Percentiles rank a stretch among this genome's conserved stretches.
These are phyloP conservation scores for Brachionus rotundiformis DNA, from an alignment of 1,140 invertebrate species.

Conservation along the genomic window DNA sequence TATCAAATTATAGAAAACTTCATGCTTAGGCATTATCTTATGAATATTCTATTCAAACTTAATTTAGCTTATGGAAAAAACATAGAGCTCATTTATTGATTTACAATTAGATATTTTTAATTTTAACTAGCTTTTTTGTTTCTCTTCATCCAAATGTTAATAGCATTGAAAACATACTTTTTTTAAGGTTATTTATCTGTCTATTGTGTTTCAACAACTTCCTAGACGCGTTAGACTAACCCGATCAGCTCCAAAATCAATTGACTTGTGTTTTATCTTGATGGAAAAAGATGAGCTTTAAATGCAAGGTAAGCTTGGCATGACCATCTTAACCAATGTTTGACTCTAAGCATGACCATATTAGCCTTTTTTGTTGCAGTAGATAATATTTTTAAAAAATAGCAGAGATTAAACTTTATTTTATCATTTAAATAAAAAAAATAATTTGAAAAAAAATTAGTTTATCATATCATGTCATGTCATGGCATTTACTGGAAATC, in stretches of 20 bases:
- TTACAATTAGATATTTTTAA: neutral
- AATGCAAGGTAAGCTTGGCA: slow-evolving; percentile 34
- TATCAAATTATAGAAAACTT: neutral
- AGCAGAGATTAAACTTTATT: neutral
- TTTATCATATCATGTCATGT: too few species aligned
- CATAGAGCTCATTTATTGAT: slow-evolving; percentile 12
- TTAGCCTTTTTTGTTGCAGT: too few species aligned
- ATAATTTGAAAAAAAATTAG: neutral
- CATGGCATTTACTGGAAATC: neutral
- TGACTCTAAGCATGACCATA: too few species aligned
- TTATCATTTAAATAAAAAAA: neutral
- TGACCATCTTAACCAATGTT: neutral
- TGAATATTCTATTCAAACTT: slow-evolving; percentile 1
- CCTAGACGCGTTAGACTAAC: neutral
- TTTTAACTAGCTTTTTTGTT: slow-evolving; percentile 18
- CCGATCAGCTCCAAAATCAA: neutral
- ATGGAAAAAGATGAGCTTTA: slow-evolving; percentile 3
- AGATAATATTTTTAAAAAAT: neutral
- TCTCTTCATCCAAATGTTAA: neutral
- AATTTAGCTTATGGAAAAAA: slow-evolving; percentile 4
- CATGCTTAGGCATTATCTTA: neutral
- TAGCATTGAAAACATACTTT: slow-evolving; percentile 9
- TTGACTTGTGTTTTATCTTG: neutral
- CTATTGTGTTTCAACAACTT: neutral
- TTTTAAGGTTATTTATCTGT: slow-evolving; percentile 20